Base-by-base conservation (phyloP, 2,113 vertebrate genomes). In the Ammospiza caudacuta region DNA sequence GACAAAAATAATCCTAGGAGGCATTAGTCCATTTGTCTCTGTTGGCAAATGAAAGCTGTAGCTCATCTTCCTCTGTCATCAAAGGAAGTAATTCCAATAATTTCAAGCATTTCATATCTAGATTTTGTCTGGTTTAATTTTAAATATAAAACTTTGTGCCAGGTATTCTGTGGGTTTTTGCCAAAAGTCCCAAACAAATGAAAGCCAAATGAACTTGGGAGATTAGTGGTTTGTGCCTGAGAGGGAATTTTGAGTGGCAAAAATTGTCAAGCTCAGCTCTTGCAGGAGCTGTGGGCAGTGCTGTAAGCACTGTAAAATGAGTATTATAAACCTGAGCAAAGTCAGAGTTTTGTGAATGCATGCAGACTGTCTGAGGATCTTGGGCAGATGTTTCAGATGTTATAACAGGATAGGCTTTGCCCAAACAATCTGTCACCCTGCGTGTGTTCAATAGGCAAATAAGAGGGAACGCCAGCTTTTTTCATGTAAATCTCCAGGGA, bases 391-490 rank as follows among this genome's bases (percentile, higher is more conserved):
- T 93, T 88, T 94, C 81, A 90, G 93, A 96, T 94, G 89, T 91
- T 94, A 87, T 91, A 92, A 84, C 87, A 96, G 90, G 86, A 62
- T 67, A 93, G 87, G 44, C 92, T 92, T 96, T 91, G 85, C 94
- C 87, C 90, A 96, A 91, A 93, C 92, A 97, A 95, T 97, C 96
- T 97, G 92, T 96, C 94, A 90, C 84, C 93, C 62, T 92, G 86
- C 3, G 2, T 90, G 87, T 80, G 84, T 77, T 95, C 94, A 96
- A 84, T 95, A 94, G 87, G 89, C 85, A 94, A 97, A 97, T 93
- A 94, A 83, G 86, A 94, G 54, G 55, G 47, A 87, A 88, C 0
- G 72, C 88, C 82, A 90, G 92, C 79, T 97, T 97, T 96, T 97
- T 94, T 89, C 69, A 96, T 96, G 88, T 87, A 96, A 96, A 94